Evolutionary conservation across 2,888 invertebrate species (phyloP).

Genomic region (Aelia acuminata): DNA sequence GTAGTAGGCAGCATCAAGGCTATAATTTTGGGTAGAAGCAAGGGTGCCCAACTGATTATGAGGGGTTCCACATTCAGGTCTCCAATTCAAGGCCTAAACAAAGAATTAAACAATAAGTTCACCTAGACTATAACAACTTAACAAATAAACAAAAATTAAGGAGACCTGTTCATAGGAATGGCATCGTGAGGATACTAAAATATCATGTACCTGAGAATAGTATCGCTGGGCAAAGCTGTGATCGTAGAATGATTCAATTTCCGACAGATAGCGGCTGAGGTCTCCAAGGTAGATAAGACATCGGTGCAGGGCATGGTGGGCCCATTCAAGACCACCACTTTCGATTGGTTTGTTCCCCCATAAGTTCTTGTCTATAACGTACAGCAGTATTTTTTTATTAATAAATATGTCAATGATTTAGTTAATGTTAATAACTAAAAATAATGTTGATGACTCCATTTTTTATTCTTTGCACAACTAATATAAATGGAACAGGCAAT

Average conservation of each 20-base stretch:
- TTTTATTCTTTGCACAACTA: no score
- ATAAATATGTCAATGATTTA: no score
- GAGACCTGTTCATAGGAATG: neutral
- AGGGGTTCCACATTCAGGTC: slow-evolving; percentile 89
- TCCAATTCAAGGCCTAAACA: slow-evolving; percentile 82
- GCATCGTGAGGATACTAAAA: neutral
- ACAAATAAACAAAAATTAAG: neutral
- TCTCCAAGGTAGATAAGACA: slow-evolving; percentile 93
- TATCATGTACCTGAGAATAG: slow-evolving; percentile 73
- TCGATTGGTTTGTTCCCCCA: slow-evolving; percentile 64
- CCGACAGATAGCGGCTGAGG: slow-evolving; percentile 87
- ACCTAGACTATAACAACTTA: neutral
- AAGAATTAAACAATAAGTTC: slow-evolving; percentile 40
- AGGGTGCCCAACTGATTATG: slow-evolving; percentile 95
- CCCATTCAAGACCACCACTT: slow-evolving; percentile 73
- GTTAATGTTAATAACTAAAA: no score
- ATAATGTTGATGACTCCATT: no score
- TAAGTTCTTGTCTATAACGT: slow-evolving; percentile 68
- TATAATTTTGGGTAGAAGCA: slow-evolving; percentile 83
- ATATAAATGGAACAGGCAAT: no score
- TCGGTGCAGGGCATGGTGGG: slow-evolving; percentile 82
- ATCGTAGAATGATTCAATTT: slow-evolving; percentile 80
- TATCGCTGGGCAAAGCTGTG: slow-evolving; percentile 83
- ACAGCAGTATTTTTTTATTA: neutral
- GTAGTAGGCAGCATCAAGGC: slow-evolving; percentile 89